Conservation (phyloP, 1,140 invertebrate genomes). For the Dysdera silvatica region DNA sequence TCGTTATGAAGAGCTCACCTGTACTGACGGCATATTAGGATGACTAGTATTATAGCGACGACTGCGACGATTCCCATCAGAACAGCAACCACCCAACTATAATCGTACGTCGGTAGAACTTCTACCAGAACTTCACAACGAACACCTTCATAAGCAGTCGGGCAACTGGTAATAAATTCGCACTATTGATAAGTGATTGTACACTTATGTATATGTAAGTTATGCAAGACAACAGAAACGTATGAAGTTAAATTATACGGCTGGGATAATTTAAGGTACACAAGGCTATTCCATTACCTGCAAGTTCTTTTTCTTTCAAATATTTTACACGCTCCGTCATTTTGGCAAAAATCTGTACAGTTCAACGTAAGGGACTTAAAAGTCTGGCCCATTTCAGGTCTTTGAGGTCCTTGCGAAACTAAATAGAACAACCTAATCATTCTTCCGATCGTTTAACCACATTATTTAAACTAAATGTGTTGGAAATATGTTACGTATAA, state of each 20-base stretch:
- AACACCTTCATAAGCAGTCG: constrained; percentile 47
- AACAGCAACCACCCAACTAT: constrained; percentile 9
- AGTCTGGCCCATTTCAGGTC: too few species aligned
- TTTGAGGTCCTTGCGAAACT: too few species aligned
- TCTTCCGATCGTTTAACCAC: too few species aligned
- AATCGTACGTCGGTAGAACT: background rate
- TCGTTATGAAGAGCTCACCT: too few species aligned
- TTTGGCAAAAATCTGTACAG: constrained; percentile 33
- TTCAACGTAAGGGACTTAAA: too few species aligned
- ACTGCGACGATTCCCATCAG: constrained; percentile 3
- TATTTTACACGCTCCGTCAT: constrained; percentile 30
- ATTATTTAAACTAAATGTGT: too few species aligned
- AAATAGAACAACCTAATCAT: too few species aligned
- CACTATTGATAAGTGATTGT: too few species aligned
- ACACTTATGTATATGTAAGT: too few species aligned
- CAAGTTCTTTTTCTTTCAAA: background rate
- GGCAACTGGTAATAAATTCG: constrained; percentile 53
- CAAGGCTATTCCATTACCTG: constrained; percentile 38
- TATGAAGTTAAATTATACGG: too few species aligned
- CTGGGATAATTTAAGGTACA: constrained; percentile 48
- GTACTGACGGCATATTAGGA: background rate
- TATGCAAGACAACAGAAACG: too few species aligned
- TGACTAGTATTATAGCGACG: background rate
- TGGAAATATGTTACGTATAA: too few species aligned
- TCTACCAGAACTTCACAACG: background rate